Evolutionary conservation across 1,140 invertebrate species (phyloP), one percentile per base, ranked within the genome.

Genomic region (Lepidotrigona ventralis): DNA sequence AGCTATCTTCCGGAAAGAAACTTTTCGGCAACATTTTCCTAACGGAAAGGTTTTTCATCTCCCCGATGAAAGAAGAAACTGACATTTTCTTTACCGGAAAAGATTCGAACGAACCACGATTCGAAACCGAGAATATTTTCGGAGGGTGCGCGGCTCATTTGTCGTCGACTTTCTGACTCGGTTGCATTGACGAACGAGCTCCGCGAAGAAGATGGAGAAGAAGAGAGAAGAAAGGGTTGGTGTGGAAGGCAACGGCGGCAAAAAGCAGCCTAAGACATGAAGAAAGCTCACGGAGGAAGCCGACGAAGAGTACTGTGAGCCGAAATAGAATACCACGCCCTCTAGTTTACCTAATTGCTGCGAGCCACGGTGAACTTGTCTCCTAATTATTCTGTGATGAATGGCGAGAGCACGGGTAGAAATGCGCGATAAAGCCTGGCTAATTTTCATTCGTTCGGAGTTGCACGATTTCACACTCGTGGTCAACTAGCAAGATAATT

Each of bases 321-420:
- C 90, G 89, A 89, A 92, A 92, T 92, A 92, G 92, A 92, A 91
- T 84, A 90, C 91, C 92, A 92, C 92, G 91, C 91, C 92, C 90
- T 90, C 89, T 90, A 90, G 92, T 93, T 93, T 92, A 90, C 91
- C 92, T 93, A 93, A 93, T 93, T 93, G 91, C 91, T 77, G 83
- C 81, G 90, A 90, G 92, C 90, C 85, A 33, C 88, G 84, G 87
- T 88, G 90, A 90, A 90, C 92, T 93, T 92, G 92, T 93, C 92
- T 90, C 87, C 92, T 92, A 93, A 93, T 93, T 93, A 93, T 93
- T 92, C 85, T 84, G 86, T 93, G 92, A 93, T 90, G 83, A 92
- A 93, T 93, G 91, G 86, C 82, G 75, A 64, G 79, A 86, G 82
- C 74, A 78, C 82, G 80, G 80, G 84, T 73, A 86, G 86, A 90